phyloP scores from a whole-genome alignment of 37 sponge, comb jelly and placozoan species.

The Diacarnus erythraeanus region DNA sequence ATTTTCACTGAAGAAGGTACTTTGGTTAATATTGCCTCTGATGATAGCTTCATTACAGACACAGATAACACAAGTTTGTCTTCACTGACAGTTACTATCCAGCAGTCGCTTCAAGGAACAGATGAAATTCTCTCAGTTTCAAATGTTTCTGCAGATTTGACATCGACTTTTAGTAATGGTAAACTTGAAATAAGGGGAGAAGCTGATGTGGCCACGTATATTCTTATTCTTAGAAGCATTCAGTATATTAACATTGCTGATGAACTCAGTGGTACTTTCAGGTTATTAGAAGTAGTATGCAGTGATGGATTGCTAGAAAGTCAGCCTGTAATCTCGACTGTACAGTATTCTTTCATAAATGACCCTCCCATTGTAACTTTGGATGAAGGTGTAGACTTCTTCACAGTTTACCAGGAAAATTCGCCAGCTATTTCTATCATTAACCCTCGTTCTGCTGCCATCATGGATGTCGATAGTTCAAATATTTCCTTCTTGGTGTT shows the following conservation, averaged over 20 bases:
- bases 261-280: conserved; percentile 45
- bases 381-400: background rate
- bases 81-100: conserved; percentile 15
- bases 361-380: conserved; percentile 51
- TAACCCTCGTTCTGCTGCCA: background rate
- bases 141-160: background rate
- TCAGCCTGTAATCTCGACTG: conserved; percentile 8
- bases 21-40: conserved; percentile 6
- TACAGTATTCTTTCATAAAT: conserved; percentile 35
- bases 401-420: conserved; percentile 43
- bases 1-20: conserved; percentile 46
- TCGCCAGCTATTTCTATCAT: conserved; percentile 37
- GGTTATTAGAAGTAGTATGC: conserved; percentile 33
- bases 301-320: conserved; percentile 57
- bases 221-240: conserved; percentile 18
- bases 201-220: conserved; percentile 23
- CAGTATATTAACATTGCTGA: conserved; percentile 45
- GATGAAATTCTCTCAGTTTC: conserved; percentile 17
- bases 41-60: conserved; percentile 28
- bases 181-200: background rate
- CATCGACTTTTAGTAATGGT: background rate
- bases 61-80: conserved; percentile 25
- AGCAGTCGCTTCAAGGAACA: conserved; percentile 16
- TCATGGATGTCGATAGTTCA: conserved; percentile 62
- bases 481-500: conserved; percentile 28